Evolutionary conservation across 1,140 invertebrate genomes (phyloP).

Genomic region (Papilio glaucus): DNA sequence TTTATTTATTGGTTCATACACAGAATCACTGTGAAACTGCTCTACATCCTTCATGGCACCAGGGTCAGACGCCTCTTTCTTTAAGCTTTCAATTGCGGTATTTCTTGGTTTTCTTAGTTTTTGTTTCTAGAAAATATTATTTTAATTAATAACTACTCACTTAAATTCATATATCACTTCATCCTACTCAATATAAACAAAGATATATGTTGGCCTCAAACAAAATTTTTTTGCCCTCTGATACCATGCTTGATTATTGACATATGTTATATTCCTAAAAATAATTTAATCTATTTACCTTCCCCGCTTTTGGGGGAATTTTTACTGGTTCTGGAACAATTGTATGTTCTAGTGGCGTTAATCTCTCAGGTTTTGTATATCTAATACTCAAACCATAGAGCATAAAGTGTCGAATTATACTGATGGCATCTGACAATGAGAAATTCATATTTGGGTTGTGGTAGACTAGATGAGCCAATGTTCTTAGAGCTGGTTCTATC

Average conservation of each 20-base stretch:
- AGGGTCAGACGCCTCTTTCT: conserved; percentile 75
- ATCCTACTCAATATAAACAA: too few species aligned
- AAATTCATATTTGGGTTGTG: conserved; percentile 58
- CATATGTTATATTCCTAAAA: conserved; percentile 24
- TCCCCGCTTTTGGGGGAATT: conserved; percentile 64
- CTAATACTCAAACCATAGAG: conserved; percentile 64
- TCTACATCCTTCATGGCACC: conserved; percentile 74
- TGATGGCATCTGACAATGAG: conserved; percentile 64
- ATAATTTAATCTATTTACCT: conserved; percentile 53
- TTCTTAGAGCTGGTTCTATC: conserved; percentile 67
- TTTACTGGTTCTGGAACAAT: conserved; percentile 58
- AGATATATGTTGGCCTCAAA: too few species aligned
- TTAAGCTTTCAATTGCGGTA: conserved; percentile 74
- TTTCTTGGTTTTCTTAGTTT: conserved; percentile 76
- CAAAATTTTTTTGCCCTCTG: too few species aligned
- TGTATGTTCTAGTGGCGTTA: conserved; percentile 74
- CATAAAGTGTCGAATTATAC: conserved; percentile 66
- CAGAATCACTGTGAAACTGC: conserved; percentile 68
- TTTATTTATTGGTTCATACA: conserved; percentile 68
- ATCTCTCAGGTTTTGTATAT: conserved; percentile 58
- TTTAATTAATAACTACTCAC: conserved; percentile 18
- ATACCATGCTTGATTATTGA: too few species aligned
- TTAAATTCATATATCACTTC: conserved; percentile 4
- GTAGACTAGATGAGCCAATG: conserved; percentile 69
- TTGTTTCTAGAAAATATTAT: conserved; percentile 68